These are phyloP conservation scores for Danio choprae DNA, from an alignment of 2,797 vertebrate genomes.

Conservation along the genomic window DNA sequence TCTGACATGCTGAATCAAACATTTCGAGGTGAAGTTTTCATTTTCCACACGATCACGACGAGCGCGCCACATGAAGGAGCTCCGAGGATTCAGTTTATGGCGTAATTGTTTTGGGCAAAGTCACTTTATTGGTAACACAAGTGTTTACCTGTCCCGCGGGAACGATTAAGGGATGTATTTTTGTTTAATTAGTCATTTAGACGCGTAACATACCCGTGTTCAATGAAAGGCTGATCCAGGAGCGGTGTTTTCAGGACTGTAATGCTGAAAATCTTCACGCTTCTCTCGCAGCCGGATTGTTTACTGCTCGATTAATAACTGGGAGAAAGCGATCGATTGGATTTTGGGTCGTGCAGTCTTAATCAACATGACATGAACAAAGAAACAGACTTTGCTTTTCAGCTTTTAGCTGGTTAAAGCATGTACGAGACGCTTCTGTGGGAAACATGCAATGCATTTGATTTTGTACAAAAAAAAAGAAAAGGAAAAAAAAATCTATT, in stretches of 20 bases:
- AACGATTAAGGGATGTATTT: background rate
- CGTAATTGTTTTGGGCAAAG: background rate
- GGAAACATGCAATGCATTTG: constrained; percentile 60
- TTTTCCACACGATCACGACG: background rate
- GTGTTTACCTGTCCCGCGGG: constrained; percentile 1
- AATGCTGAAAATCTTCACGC: constrained; percentile 74
- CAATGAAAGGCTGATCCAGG: constrained; percentile 16
- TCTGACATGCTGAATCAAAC: background rate
- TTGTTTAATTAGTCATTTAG: background rate
- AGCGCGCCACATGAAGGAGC: background rate
- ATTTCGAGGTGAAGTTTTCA: background rate
- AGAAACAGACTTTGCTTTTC: constrained; percentile 51
- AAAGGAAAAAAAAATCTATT: background rate
- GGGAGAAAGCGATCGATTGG: constrained; percentile 54
- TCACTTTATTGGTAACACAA: background rate
- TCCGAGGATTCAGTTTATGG: constrained; percentile 3
- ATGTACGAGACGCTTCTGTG: constrained; percentile 59
- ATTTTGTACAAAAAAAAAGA: constrained; percentile 58
- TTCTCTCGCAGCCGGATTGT: constrained; percentile 66
- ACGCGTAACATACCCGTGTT: too few species aligned
- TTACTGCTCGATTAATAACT: constrained; percentile 71
- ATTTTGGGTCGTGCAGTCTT: constrained; percentile 72
- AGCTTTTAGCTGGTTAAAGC: constrained; percentile 70
- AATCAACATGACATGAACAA: constrained; percentile 66
- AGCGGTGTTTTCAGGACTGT: constrained; percentile 63